These are phyloP conservation scores for Crocidura indochinensis DNA, from an alignment of 2,797 vertebrate species.

Conservation along the genomic window DNA sequence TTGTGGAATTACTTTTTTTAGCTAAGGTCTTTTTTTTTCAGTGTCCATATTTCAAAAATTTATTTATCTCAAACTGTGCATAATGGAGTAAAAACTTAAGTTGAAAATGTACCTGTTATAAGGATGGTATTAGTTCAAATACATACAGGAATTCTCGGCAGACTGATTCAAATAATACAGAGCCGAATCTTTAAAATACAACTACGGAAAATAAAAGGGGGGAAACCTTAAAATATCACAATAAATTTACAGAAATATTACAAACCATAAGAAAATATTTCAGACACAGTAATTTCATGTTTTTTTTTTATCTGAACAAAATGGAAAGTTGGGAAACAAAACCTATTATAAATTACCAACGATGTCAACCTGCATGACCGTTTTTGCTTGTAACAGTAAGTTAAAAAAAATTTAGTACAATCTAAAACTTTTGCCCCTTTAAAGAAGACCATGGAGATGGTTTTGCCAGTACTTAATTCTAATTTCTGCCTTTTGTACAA, in stretches of 20 bases:
- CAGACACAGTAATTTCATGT: conserved; percentile 97
- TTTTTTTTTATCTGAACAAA: conserved; percentile 92
- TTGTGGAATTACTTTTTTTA: conserved; percentile 22
- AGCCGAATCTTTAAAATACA: conserved; percentile 98
- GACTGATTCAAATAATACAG: conserved; percentile 95
- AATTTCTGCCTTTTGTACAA: conserved; percentile 93
- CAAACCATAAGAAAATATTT: conserved; percentile 99
- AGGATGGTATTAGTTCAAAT: conserved; percentile 99
- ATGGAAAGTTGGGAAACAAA: conserved; percentile 96
- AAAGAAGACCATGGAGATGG: conserved; percentile 93
- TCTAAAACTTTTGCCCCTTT: conserved; percentile 92
- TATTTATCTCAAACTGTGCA: conserved; percentile 99
- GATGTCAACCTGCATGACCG: conserved; percentile 93
- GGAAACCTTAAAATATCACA: conserved; percentile 98
- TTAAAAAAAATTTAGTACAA: conserved; percentile 94
- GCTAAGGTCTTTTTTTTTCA: conserved; percentile 90
- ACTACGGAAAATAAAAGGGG: conserved; percentile 96
- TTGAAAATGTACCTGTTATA: conserved; percentile 99
- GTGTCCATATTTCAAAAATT: conserved; percentile 99
- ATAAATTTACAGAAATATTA: conserved; percentile 99
- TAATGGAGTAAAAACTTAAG: conserved; percentile 99
- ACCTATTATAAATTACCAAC: conserved; percentile 97
- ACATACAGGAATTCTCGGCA: conserved; percentile 98
- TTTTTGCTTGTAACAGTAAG: conserved; percentile 92
- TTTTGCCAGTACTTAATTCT: conserved; percentile 90